Base-by-base conservation (phyloP, 2,113 vertebrate genomes). In the Aspidoscelis tigris region DNA sequence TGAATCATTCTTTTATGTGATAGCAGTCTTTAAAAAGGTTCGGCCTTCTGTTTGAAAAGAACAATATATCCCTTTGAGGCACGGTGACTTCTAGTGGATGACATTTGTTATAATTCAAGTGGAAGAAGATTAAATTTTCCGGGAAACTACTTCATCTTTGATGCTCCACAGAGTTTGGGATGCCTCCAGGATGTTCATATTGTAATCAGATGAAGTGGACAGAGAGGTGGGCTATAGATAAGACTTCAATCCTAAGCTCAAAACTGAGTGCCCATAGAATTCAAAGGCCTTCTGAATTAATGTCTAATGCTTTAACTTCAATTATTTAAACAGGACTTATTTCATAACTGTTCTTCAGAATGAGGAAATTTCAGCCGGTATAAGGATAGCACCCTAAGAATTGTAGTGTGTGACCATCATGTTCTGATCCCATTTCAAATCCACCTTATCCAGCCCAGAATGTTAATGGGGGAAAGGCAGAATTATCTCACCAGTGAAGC, bases 51-150 rank as follows among this genome's bases (percentile, higher is more conserved):
- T 58, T 33, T 58, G 53, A 76, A 58, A 76, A 58, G 75, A 20
- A 76, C 26, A 76, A 76, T 76, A n/a, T 55, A 50, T 55, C 26
- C 26, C 75, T 58, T 58, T 76, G 75, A 33, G 75, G 26, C 39
- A 39, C 58, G 18, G n/a, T 58, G 64, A 76, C 76, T 91, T 88
- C 70, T 87, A 72, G 43, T 0, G 68, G 87, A 87, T 72, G 2
- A 21, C 3, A 81, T 53, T 26, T 76, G 80, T 78, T 84, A 83
- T 55, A n/a, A 1, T 22, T 84, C 84, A 1, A 0, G 1, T 78
- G 50, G 18, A 61, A 61, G 33, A 20, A 77, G 44, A 73, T 1
- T 79, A n/a, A 80, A 20, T 24, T 33, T 88, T 88, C 22, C 33
- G 76, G 66, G 21, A 77, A 26, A 76, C 43, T 1, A 76, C 82